Percentiles rank a stretch among this genome's conserved stretches.
These are phyloP conservation scores for Nesoenas mayeri DNA, from an alignment of 2,113 vertebrate species.

Conservation along the genomic window DNA sequence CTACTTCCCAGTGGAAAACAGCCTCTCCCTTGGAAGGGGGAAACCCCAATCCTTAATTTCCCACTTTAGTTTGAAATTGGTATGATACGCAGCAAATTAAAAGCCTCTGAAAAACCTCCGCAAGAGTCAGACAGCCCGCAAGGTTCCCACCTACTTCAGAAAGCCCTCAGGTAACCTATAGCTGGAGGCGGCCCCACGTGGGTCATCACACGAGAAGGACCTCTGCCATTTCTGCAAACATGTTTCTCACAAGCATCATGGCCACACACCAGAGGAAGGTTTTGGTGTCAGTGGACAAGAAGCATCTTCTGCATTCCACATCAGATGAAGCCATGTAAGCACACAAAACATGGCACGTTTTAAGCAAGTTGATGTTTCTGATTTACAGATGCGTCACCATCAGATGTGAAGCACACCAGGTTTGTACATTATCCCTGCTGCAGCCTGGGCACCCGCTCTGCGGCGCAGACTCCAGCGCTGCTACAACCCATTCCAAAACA, in stretches of 20 bases:
- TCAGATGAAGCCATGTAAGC: background rate
- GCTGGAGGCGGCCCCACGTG: rapidly evolving
- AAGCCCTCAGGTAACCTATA: background rate
- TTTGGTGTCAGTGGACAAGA: background rate
- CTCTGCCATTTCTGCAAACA: rapidly evolving
- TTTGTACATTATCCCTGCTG: background rate
- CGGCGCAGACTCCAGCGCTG: background rate
- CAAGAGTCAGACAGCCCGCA: rapidly evolving
- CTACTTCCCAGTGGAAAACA: background rate
- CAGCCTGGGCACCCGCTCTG: background rate
- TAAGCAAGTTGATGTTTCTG: background rate
- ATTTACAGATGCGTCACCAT: rapidly evolving
- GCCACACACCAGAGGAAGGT: background rate
- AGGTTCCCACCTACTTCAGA: background rate
- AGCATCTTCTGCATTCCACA: background rate
- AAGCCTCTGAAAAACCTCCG: background rate
- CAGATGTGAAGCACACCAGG: background rate
- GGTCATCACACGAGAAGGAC: background rate
- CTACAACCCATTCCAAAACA: background rate
- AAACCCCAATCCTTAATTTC: background rate
- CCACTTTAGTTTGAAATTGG: background rate
- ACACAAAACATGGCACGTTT: background rate
- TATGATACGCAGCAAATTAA: background rate
- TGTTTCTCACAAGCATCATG: background rate
- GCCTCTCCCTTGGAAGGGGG: background rate